phyloP scores from a whole-genome alignment of 1,140 invertebrate genomes.

The Cylas formicarius region DNA sequence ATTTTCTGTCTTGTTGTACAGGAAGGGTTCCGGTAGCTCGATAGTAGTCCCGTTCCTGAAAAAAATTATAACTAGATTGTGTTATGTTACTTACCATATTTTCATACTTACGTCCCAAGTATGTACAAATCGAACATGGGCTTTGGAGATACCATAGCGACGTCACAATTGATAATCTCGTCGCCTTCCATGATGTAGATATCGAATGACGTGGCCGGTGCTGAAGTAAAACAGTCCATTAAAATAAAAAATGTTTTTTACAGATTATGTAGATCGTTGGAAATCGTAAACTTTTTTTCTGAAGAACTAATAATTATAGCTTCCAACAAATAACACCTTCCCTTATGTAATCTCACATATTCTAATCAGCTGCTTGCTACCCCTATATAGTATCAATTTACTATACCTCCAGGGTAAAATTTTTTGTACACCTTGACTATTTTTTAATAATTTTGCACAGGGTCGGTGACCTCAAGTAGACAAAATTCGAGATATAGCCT shows the following conservation, averaged over 20 bases:
- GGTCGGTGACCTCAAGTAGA: too few relatives aligned
- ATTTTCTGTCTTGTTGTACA: conserved; percentile 1
- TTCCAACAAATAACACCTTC: too few relatives aligned
- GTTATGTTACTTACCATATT: too few relatives aligned
- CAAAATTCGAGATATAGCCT: too few relatives aligned
- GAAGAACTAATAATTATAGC: too few relatives aligned
- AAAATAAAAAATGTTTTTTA: background rate
- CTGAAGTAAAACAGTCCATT: conserved; percentile 11
- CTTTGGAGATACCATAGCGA: conserved; percentile 10
- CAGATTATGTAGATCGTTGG: too few relatives aligned
- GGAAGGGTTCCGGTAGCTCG: conserved; percentile 10
- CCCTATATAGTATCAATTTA: too few relatives aligned
- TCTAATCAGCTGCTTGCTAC: too few relatives aligned
- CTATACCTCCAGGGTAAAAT: conserved; percentile 1
- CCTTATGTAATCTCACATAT: too few relatives aligned
- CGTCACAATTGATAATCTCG: conserved; percentile 14
- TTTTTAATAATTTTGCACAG: background rate
- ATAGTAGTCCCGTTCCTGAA: conserved; percentile 12
- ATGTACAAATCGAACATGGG: conserved; percentile 11
- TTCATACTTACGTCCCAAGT: conserved; percentile 5
- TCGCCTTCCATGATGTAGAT: conserved; percentile 8
- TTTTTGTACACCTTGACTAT: conserved; percentile 2
- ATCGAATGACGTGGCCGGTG: conserved; percentile 16
- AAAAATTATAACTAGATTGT: too few relatives aligned
- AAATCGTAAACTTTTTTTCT: too few relatives aligned